Evolutionary conservation across 2,797 vertebrate genomes (phyloP), one percentile per base, ranked within the genome.

Genomic region (Paratrypauchen microcephalus): DNA sequence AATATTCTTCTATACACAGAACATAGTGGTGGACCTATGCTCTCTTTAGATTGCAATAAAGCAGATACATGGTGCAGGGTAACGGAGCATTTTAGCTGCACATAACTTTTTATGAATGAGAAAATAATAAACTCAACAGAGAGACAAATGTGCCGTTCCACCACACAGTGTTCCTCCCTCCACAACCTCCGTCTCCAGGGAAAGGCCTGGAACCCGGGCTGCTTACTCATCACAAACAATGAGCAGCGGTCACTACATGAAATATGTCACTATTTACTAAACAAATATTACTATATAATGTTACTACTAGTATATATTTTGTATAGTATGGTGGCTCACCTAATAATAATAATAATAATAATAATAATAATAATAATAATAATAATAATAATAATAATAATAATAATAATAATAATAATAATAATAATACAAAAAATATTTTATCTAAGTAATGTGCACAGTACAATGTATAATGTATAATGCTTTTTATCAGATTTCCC

Each of bases 101-200:
- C 45, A 65, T 65, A 30, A 65, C 47, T 65, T 65, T 65, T 65
- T 65, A 65, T 65, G 63, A 65, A 65, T 65, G 63, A 65, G 63
- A 65, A 65, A 65, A 65, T 65, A 65, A 52, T 65, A 65, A 65
- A 65, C 63, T 47, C 63, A 65, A 65, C 45, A 30, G 63, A 45
- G 45, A 65, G 63, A 65, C 45, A 65, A 65, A 65, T 65, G 63
- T 50, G 45, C 45, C 19, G 41, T 28, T 48, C 23, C 63, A 50
- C 50, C 63, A 65, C 30, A 65, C 45, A 65, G 19, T 52, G 63
- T 28, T 48, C 41, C 23, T 48, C 45, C 23, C 62, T 65, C 62
- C 16, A 65, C 62, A 65, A 50, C 45, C 62, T 4, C 8, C 19
- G 47, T 65, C 63, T 50, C 63, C 2, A 19, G 63, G 63, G 63